Conservation (phyloP, 2,888 invertebrate species). For the Thelaira solivaga region DNA sequence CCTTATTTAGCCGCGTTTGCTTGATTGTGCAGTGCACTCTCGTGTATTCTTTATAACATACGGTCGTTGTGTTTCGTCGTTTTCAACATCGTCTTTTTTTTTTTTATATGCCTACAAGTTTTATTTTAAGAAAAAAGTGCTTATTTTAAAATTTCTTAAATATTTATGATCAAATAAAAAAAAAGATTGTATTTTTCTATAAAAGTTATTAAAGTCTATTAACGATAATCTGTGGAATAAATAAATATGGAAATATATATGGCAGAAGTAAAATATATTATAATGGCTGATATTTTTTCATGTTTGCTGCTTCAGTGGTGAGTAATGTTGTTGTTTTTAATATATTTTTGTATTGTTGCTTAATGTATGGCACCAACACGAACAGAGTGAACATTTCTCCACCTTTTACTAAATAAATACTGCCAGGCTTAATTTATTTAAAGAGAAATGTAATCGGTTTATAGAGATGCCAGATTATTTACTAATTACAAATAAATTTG, state of each 20-base stretch:
- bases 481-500: not conserved
- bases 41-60: constrained; percentile 49
- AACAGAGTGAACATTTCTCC: constrained; percentile 56
- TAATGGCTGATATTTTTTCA: constrained; percentile 43
- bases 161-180: not conserved
- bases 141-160: not conserved
- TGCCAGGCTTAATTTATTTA: constrained; percentile 26
- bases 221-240: constrained; percentile 16
- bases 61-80: constrained; percentile 53
- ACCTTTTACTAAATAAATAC: constrained; percentile 29
- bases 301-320: constrained; percentile 50
- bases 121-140: constrained; percentile 12
- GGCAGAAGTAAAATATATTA: constrained; percentile 3
- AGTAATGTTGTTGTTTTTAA: constrained; percentile 38
- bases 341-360: constrained; percentile 29
- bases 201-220: not conserved
- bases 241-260: constrained; percentile 20
- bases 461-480: constrained; percentile 7
- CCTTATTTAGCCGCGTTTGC: constrained; percentile 52
- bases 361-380: constrained; percentile 34
- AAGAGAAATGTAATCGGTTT: not conserved
- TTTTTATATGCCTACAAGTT: not conserved
- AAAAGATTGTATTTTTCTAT: constrained; percentile 1
- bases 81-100: constrained; percentile 39
- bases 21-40: constrained; percentile 48